Percentiles rank a stretch among this genome's conserved stretches.
Conservation (phyloP, 2,888 invertebrate species). For the Nebria brevicollis region DNA sequence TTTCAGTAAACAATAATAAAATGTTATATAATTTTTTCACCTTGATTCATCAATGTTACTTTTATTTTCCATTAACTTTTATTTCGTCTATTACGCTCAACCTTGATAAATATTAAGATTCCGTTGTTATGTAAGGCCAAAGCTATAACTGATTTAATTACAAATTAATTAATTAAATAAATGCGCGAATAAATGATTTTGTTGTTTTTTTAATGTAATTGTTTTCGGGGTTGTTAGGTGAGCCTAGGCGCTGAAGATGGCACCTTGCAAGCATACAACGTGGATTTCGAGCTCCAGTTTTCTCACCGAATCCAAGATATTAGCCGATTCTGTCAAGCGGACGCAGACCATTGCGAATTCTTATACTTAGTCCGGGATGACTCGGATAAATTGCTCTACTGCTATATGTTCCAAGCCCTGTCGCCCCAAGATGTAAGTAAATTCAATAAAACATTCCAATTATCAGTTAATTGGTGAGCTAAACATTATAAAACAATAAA, state of each 20-base stretch:
- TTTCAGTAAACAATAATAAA: neutral
- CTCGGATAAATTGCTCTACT: slow-evolving; percentile 77
- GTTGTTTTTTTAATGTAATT: neutral
- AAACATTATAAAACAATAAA: neutral
- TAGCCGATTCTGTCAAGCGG: slow-evolving; percentile 64
- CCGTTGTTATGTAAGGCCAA: neutral
- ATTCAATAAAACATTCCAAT: neutral
- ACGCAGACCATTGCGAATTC: slow-evolving; percentile 66
- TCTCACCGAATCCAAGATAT: slow-evolving; percentile 73
- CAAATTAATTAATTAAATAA: neutral
- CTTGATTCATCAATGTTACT: neutral
- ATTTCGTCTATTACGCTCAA: neutral
- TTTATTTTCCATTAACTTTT: too few relatives aligned
- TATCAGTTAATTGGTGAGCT: neutral
- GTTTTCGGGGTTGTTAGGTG: slow-evolving; percentile 66
- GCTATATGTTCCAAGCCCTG: slow-evolving; percentile 77
- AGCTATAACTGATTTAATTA: neutral
- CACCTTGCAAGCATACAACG: slow-evolving; percentile 74
- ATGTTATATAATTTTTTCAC: neutral
- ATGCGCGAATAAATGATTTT: neutral
- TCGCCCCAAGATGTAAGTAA: slow-evolving; percentile 74
- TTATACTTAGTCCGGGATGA: slow-evolving; percentile 80
- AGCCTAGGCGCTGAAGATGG: slow-evolving; percentile 79
- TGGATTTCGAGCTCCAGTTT: slow-evolving; percentile 76
- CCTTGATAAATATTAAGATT: neutral